Evolutionary conservation across 2,797 vertebrate genomes (phyloP).

Genomic region (Leucoraja ocellata): DNA sequence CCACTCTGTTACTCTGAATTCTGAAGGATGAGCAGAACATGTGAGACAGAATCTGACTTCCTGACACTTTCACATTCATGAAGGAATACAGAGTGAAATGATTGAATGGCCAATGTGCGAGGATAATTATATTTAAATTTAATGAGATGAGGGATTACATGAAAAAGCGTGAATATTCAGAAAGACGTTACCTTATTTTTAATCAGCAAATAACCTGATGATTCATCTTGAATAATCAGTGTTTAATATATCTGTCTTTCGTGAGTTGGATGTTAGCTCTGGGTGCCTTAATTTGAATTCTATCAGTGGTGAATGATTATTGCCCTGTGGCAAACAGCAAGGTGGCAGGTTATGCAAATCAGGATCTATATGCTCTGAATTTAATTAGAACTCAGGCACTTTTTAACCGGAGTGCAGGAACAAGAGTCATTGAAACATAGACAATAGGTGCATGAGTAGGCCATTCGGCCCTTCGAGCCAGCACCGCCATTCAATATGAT

Average conservation of each 20-base stretch:
- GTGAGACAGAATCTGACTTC: background rate
- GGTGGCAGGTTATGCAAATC: slow-evolving; percentile 2
- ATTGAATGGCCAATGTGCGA: background rate
- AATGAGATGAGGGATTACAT: background rate
- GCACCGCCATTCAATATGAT: no score
- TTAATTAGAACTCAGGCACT: background rate
- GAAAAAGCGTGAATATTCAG: background rate
- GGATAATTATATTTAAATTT: background rate
- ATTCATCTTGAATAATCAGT: background rate
- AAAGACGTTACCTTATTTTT: background rate
- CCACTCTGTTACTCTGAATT: no score
- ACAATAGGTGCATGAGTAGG: no score
- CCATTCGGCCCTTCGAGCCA: no score
- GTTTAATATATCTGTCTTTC: background rate
- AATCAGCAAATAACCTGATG: slow-evolving; percentile 22
- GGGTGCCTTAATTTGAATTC: slow-evolving; percentile 16
- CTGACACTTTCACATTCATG: background rate
- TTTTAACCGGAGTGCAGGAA: background rate
- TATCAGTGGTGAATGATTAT: background rate
- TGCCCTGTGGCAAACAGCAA: background rate
- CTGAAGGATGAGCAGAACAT: no score
- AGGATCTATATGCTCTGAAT: background rate
- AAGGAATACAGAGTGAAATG: background rate
- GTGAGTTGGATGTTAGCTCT: background rate
- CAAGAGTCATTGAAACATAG: no score